Percentiles rank a stretch among this genome's conserved stretches.
Conservation (phyloP, 2,113 vertebrate genomes). For the Podocnemis expansa region DNA sequence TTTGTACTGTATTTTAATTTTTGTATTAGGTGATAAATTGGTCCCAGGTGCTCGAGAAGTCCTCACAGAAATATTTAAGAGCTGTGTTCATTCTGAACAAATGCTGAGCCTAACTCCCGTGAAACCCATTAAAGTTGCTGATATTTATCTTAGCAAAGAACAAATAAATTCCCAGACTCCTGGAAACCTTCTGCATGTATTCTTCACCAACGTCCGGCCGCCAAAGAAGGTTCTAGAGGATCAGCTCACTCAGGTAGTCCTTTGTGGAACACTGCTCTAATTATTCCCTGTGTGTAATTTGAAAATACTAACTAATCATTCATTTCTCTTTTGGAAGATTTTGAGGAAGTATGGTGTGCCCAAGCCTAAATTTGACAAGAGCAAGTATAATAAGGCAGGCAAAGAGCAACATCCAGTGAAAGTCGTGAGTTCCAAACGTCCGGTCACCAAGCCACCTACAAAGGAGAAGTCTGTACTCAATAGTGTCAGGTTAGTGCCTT, state of each 20-base stretch:
- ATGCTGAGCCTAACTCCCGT: constrained; percentile 91
- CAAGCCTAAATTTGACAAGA: constrained; percentile 92
- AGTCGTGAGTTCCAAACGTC: constrained; percentile 96
- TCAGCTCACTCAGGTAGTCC: constrained; percentile 93
- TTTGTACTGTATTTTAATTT: not conserved
- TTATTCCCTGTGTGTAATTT: fast-evolving
- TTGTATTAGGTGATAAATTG: constrained; percentile 88
- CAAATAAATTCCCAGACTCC: constrained; percentile 96
- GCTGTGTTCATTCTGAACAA: constrained; percentile 93
- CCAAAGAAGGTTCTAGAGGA: constrained; percentile 97
- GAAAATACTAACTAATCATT: not conserved
- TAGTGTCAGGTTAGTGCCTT: constrained; percentile 87
- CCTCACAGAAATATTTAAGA: constrained; percentile 96
- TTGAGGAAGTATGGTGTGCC: constrained; percentile 92
- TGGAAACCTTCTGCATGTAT: constrained; percentile 93
- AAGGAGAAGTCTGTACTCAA: constrained; percentile 95
- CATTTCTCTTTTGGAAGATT: constrained; percentile 78
- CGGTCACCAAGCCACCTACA: constrained; percentile 89
- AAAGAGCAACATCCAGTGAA: constrained; percentile 97
- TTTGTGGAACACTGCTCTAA: fast-evolving
- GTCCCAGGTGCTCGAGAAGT: constrained; percentile 91
- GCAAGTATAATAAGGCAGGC: constrained; percentile 93
- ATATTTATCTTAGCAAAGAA: constrained; percentile 98
- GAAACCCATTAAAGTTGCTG: constrained; percentile 92
- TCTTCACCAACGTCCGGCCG: constrained; percentile 94